Evolutionary conservation across 92 coral and sea anemone species (phyloP), one percentile per base, ranked within the genome.

Genomic region (Porites rus): DNA sequence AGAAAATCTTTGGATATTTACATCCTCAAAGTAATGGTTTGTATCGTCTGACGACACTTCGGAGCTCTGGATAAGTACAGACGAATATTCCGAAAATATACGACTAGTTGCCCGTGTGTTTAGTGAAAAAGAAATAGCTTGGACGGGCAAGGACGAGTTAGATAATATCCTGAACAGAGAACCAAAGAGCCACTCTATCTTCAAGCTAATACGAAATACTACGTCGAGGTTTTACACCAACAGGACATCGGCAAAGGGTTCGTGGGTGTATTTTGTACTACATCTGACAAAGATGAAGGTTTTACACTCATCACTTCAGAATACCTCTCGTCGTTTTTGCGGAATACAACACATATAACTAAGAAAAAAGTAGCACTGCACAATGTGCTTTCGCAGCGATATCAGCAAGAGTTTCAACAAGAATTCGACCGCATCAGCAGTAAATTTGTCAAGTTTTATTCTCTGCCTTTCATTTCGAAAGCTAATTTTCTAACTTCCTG

Each of bases 251-350:
- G 65, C 18, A 69, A 65, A 7, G 86, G 78, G 1, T 70, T 75
- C 51, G 84, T 82, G 18, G 58, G 68, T 43, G 50, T 88, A 7
- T 65, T 14, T 52, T 88, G 91, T 88, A 76, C 68, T n/a, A 65
- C 59, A n/a, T 68, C 84, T n/a, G 82, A 66, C 60, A 56, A 56
- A 18, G 63, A 65, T 54, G 54, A 81, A 43, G 76, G 59, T 72
- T 87, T 87, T 56, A 50, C 63, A 46, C 69, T 87, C 52, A 87
- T 87, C 51, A 80, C 65, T 12, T 52, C 71, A 16, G 60, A 87
- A 24, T 79, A 72, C 51, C 4, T 87, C 12, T 87, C 86, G 16
- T 19, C 83, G 10, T 87, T 10, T 16, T 58, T 38, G 17, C 11
- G 6, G 46, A 43, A 53, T 4, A 54, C 24, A 18, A 7, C n/a